A percentile compares a stretch with the other conserved stretches of the same genome.
phyloP scores from a whole-genome alignment of 1,140 invertebrate genomes.

The Drosophila albomicans region DNA sequence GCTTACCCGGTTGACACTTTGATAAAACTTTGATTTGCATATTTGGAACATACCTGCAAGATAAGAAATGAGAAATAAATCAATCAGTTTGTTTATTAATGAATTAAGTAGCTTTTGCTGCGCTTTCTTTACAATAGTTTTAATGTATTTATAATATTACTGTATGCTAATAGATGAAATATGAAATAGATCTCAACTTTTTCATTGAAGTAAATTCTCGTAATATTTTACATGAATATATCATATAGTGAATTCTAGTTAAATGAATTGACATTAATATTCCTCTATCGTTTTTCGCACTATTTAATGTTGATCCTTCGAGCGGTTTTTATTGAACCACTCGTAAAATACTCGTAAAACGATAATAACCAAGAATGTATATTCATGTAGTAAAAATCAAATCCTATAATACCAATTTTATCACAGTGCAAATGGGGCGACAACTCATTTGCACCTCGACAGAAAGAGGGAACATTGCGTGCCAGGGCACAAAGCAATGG shows the following conservation, averaged over 20 bases:
- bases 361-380: not conserved
- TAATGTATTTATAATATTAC: too few species aligned
- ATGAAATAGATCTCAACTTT: too few species aligned
- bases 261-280: too few species aligned
- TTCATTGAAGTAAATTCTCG: too few species aligned
- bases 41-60: constrained; percentile 47
- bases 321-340: not conserved
- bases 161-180: too few species aligned
- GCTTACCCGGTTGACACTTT: constrained; percentile 57
- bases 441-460: constrained; percentile 38
- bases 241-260: too few species aligned
- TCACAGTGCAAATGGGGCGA: constrained; percentile 24
- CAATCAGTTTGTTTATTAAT: constrained; percentile 28
- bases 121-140: too few species aligned
- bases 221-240: too few species aligned
- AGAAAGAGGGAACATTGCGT: constrained; percentile 34
- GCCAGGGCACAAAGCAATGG: not conserved
- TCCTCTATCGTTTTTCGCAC: too few species aligned
- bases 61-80: constrained; percentile 36
- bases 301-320: not conserved
- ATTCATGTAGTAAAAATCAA: not conserved
- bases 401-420: constrained; percentile 7
- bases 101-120: not conserved
- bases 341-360: constrained; percentile 22
- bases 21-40: constrained; percentile 46